These are phyloP conservation scores for Serripes groenlandicus DNA, from an alignment of 2,888 invertebrate genomes.

Conservation along the genomic window DNA sequence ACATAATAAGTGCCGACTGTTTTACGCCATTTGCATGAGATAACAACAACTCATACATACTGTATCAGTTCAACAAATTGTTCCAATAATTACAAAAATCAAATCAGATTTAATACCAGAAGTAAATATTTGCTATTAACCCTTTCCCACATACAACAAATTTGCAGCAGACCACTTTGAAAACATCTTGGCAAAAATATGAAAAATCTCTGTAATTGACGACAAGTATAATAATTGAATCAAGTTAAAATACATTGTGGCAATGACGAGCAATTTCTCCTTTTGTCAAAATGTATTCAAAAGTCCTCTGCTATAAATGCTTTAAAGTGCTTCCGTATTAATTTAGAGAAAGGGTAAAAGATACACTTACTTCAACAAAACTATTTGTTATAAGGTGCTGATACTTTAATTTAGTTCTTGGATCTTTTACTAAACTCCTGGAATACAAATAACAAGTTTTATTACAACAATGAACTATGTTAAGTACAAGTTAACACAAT, in stretches of 20 bases:
- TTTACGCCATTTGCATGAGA: too few relatives aligned
- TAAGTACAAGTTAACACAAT: background rate
- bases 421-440: constrained; percentile 85
- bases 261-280: background rate
- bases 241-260: background rate
- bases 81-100: too few relatives aligned
- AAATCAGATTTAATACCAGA: too few relatives aligned
- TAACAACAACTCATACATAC: too few relatives aligned
- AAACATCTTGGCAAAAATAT: too few relatives aligned
- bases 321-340: background rate
- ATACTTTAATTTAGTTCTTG: constrained; percentile 89
- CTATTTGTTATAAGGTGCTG: constrained; percentile 99
- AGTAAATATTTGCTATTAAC: too few relatives aligned
- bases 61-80: too few relatives aligned
- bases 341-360: background rate
- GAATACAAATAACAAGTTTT: constrained; percentile 39
- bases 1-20: too few relatives aligned
- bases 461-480: too few relatives aligned
- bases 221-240: too few relatives aligned
- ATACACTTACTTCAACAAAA: constrained; percentile 95
- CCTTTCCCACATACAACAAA: background rate
- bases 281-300: background rate
- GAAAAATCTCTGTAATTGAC: too few relatives aligned
- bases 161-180: background rate
- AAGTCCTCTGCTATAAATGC: too few relatives aligned